Evolutionary conservation across 1,140 invertebrate genomes (phyloP), one percentile per base, ranked within the genome.

Genomic region (Drosophila elegans): DNA sequence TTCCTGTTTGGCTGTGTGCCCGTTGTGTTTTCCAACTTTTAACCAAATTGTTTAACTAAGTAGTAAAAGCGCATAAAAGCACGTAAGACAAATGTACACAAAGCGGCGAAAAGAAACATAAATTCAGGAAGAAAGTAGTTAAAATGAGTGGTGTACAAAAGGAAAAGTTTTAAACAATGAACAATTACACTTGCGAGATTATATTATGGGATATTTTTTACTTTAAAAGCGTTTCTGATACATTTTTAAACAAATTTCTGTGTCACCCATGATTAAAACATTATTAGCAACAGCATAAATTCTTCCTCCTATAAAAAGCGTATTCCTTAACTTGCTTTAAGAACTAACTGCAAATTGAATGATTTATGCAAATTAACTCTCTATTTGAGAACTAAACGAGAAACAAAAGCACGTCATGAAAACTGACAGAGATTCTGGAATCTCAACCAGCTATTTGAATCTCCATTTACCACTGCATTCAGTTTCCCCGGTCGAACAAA

Each of bases 41-140:
- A 88, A 83, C 75, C 69, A 88, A 86, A 88, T 86, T 86, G 79
- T 86, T 86, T 88, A 86, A 88, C 82, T 88, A 88, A 86, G 83
- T 88, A 88, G 78, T 61, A 74, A 88, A 86, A 82, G 74, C 74
- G 59, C 63, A 76, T 76, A 83, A 68, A 76, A 73, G 83, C 79
- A 86, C 66, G 79, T 78, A 73, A 51, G 55, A 56, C 62, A 68
- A 67, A 82, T 63, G 49, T 52, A 77, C 38, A 74, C 53, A 68
- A 49, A 29, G 39, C 51, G 44, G 25, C 21, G n/a, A 48, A 56
- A 69, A 56, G 66, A 69, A 71, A 62, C 60, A 44, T 36, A 62
- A 63, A 42, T 49, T 27, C 13, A n/a, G 46, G 13, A 53, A 34
- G 46, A 27, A 68, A 66, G 60, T 52, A 66, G 64, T 53, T 68